A percentile compares a stretch with the other conserved stretches of the same genome.
Conservation (phyloP, 53 echinoderm and acorn worm genomes). For the Henricia sp. region DNA sequence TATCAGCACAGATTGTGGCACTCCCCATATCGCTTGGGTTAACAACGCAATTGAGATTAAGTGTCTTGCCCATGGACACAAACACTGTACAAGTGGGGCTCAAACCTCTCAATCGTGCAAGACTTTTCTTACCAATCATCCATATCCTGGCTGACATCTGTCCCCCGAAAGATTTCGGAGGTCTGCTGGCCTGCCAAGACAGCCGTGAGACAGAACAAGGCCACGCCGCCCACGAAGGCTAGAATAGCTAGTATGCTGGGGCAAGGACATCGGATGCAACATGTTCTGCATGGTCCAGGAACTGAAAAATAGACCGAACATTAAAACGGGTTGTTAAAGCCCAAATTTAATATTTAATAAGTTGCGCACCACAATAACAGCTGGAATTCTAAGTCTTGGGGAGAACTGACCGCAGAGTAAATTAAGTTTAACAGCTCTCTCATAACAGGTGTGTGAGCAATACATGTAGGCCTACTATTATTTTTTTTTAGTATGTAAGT, state of each 20-base stretch:
- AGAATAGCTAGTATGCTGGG: conserved; percentile 78
- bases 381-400: background rate
- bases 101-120: background rate
- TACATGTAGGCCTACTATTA: too few relatives aligned
- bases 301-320: conserved; percentile 40
- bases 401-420: too few relatives aligned
- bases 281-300: conserved; percentile 89
- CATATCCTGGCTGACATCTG: conserved; percentile 40
- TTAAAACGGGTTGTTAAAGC: too few relatives aligned
- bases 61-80: too few relatives aligned
- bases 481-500: too few relatives aligned
- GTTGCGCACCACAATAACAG: background rate
- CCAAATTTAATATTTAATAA: too few relatives aligned
- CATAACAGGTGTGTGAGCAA: too few relatives aligned
- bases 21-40: background rate
- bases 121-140: conserved; percentile 73
- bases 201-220: conserved; percentile 67
- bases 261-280: conserved; percentile 77
- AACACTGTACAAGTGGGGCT: too few relatives aligned
- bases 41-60: too few relatives aligned
- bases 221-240: conserved; percentile 68
- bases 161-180: conserved; percentile 62
- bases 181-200: conserved; percentile 73
- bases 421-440: too few relatives aligned
- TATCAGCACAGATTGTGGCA: background rate